Percentiles rank a stretch among this genome's conserved stretches.
phyloP scores from a whole-genome alignment of 2,888 invertebrate species.

The Hemicrepidius hirtus region DNA sequence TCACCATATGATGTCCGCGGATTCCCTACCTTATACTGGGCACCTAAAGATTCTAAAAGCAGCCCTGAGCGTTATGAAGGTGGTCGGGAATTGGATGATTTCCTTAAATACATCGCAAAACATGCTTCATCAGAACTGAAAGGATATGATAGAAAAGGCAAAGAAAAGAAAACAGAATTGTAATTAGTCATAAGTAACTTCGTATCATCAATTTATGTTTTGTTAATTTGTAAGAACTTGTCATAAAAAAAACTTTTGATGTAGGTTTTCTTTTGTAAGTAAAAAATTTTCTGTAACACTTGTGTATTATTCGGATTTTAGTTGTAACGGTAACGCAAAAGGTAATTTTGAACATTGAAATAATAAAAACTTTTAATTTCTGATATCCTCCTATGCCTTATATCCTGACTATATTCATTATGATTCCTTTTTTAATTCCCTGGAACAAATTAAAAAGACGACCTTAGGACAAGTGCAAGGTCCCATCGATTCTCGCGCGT shows the following conservation, averaged over 20 bases:
- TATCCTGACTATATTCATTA: too few relatives aligned
- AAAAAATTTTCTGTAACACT: constrained; percentile 30
- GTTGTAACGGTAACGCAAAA: too few relatives aligned
- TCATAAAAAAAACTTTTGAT: constrained; percentile 39
- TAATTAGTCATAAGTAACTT: constrained; percentile 65
- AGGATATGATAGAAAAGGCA: constrained; percentile 91
- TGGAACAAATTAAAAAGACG: too few relatives aligned
- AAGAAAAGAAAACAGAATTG: constrained; percentile 78
- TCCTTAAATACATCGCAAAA: constrained; percentile 94
- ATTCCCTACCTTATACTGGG: constrained; percentile 98
- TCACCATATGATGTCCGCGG: constrained; percentile 92
- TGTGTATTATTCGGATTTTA: too few relatives aligned
- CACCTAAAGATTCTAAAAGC: constrained; percentile 86
- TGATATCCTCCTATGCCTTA: too few relatives aligned
- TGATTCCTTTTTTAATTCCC: too few relatives aligned
- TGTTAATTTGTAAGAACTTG: constrained; percentile 30
- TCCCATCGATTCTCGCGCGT: too few relatives aligned
- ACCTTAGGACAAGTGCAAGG: too few relatives aligned
- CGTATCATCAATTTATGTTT: constrained; percentile 21
- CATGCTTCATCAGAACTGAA: constrained; percentile 92
- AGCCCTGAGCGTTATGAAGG: constrained; percentile 90
- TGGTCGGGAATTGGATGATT: constrained; percentile 94
- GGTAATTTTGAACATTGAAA: too few relatives aligned
- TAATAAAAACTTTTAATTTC: too few relatives aligned
- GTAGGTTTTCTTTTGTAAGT: constrained; percentile 49